These are phyloP conservation scores for Camptogramma bilineatum DNA, from an alignment of 2,888 invertebrate species.

Conservation along the genomic window DNA sequence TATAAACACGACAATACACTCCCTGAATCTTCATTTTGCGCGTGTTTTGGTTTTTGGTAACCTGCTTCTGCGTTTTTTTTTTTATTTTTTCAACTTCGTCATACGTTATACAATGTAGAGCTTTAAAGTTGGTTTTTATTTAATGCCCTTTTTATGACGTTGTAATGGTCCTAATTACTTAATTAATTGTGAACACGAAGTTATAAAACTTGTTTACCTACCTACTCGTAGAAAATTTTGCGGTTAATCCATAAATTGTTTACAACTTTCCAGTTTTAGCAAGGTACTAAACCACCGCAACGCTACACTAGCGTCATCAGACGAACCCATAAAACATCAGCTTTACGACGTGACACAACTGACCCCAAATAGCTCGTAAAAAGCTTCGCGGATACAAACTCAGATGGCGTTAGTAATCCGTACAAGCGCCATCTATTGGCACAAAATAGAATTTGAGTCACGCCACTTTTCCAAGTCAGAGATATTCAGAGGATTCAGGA, in stretches of 20 bases:
- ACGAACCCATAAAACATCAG: conserved; percentile 75
- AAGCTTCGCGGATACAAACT: conserved; percentile 69
- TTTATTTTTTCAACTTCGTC: conserved; percentile 6
- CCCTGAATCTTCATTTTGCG: conserved; percentile 61
- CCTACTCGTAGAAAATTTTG: neutral
- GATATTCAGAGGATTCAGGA: conserved; percentile 42
- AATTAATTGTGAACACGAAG: too few relatives aligned
- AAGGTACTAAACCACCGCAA: conserved; percentile 51
- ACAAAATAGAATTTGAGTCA: conserved; percentile 52
- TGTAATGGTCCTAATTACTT: too few relatives aligned
- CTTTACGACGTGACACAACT: conserved; percentile 78
- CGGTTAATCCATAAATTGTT: too few relatives aligned
- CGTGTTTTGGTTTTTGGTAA: conserved; percentile 55
- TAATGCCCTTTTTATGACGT: too few relatives aligned
- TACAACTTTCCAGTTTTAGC: too few relatives aligned
- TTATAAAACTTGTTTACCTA: too few relatives aligned
- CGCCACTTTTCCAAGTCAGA: conserved; percentile 49
- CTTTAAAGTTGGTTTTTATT: neutral
- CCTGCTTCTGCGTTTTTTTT: conserved; percentile 42
- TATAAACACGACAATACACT: conserved; percentile 73
- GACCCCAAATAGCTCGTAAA: conserved; percentile 78
- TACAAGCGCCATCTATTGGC: conserved; percentile 74
- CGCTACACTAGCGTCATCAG: conserved; percentile 80
- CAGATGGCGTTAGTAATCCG: conserved; percentile 78
- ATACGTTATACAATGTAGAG: neutral